Evolutionary conservation across 23 tunicate species (phyloP).

Genomic region (Halocynthia roretzi): DNA sequence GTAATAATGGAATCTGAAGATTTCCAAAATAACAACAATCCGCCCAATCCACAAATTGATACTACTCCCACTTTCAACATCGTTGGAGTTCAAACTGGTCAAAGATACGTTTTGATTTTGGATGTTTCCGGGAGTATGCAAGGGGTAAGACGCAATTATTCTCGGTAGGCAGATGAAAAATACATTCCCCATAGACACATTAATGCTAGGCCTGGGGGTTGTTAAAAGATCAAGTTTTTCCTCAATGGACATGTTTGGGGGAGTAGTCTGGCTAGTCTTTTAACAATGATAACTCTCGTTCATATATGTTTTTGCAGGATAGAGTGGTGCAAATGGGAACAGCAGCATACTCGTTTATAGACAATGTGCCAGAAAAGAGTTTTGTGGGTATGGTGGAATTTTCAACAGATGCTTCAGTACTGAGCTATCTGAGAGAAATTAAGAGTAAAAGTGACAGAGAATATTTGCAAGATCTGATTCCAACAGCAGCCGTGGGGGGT

Average conservation of each 20-base stretch:
- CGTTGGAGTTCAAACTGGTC: conserved; percentile 6
- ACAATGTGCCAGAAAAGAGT: conserved; percentile 11
- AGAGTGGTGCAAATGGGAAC: conserved; percentile 11
- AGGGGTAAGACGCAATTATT: conserved; percentile 19
- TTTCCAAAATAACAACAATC: conserved; percentile 15
- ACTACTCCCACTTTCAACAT: conserved; percentile 32
- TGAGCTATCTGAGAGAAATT: neutral
- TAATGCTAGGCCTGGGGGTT: too few relatives aligned
- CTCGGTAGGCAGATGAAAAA: too few relatives aligned
- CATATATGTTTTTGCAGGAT: neutral
- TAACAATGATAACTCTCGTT: too few relatives aligned
- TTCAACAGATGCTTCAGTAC: conserved; percentile 18
- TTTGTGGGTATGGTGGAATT: conserved; percentile 37
- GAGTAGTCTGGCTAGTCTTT: too few relatives aligned
- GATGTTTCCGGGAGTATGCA: conserved; percentile 52
- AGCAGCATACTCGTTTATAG: conserved; percentile 12
- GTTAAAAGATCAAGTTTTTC: too few relatives aligned
- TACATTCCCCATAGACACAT: too few relatives aligned
- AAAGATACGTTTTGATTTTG: conserved; percentile 42
- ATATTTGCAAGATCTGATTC: neutral
- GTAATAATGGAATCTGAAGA: conserved; percentile 45
- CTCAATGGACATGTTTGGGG: too few relatives aligned
- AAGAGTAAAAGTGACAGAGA: conserved; percentile 9
- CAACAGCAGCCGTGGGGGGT: conserved; percentile 15
- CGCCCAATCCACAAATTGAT: conserved; percentile 1